Percentiles rank a stretch among this genome's conserved stretches.
phyloP scores from a whole-genome alignment of 2,113 vertebrate genomes.

The Martes martes region DNA sequence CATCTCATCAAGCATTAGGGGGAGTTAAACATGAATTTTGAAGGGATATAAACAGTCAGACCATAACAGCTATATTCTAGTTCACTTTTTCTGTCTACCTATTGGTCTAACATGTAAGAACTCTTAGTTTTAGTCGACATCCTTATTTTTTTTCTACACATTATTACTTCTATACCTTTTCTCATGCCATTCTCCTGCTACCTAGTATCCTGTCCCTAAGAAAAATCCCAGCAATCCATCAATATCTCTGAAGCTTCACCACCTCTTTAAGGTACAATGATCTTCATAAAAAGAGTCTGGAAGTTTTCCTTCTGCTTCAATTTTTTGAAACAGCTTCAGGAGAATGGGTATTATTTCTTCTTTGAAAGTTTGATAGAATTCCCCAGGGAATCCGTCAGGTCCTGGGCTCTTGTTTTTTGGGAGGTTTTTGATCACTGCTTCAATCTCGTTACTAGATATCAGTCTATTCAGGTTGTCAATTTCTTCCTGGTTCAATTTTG shows the following conservation, averaged over 20 bases:
- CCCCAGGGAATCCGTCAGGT: too few relatives aligned
- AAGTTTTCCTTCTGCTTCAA: too few relatives aligned
- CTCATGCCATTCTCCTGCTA: neutral
- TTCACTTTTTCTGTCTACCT: neutral
- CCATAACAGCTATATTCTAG: neutral
- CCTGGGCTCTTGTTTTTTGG: too few relatives aligned
- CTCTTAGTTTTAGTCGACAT: neutral
- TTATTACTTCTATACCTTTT: neutral
- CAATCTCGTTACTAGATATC: too few relatives aligned
- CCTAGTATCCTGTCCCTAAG: neutral
- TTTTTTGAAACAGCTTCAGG: too few relatives aligned
- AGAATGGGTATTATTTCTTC: too few relatives aligned
- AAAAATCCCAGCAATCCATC: neutral
- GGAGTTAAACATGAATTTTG: neutral
- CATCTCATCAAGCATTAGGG: neutral
- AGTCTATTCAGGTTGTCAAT: too few relatives aligned
- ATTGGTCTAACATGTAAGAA: neutral
- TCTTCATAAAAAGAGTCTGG: too few relatives aligned
- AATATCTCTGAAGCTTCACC: neutral
- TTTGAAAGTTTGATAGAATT: too few relatives aligned
- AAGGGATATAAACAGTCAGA: neutral
- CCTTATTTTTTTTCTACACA: neutral
- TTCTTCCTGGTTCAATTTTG: too few relatives aligned
- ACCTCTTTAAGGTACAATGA: neutral
- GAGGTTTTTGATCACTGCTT: too few relatives aligned